Evolutionary conservation across 1,140 invertebrate species (phyloP).

Genomic region (Drosophila pallidifrons): DNA sequence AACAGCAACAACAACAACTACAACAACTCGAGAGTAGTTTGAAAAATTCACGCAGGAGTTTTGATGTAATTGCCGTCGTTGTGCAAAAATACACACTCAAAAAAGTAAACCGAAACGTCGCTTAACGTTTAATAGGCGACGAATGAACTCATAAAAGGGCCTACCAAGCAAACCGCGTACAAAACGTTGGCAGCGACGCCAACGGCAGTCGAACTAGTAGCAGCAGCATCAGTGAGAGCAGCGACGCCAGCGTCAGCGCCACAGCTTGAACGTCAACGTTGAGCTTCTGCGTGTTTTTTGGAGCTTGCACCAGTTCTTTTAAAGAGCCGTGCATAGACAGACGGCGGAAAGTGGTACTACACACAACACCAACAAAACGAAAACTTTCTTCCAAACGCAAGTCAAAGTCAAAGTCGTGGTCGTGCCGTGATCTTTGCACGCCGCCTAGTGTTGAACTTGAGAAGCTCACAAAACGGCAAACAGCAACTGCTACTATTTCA

Average conservation of each 20-base stretch:
- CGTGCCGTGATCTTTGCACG: constrained; percentile 58
- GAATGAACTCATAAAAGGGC: constrained; percentile 79
- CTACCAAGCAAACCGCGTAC: constrained; percentile 30
- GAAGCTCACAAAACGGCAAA: constrained; percentile 36
- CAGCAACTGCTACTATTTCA: constrained; percentile 76
- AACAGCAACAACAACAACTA: background rate
- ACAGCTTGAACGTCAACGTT: constrained; percentile 22
- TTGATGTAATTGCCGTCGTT: constrained; percentile 41
- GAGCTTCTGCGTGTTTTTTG: constrained; percentile 15
- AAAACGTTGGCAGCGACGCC: constrained; percentile 38
- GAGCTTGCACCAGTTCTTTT: constrained; percentile 45
- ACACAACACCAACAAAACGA: constrained; percentile 8
- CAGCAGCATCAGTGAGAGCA: constrained; percentile 31
- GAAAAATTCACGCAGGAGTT: constrained; percentile 23
- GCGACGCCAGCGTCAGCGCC: constrained; percentile 40
- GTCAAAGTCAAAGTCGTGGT: constrained; percentile 45
- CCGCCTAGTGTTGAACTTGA: constrained; percentile 62
- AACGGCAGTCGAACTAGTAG: constrained; percentile 10
- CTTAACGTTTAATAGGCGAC: constrained; percentile 67
- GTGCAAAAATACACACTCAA: background rate
- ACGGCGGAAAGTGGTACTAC: constrained; percentile 27
- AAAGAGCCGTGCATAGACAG: constrained; percentile 41
- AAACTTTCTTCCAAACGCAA: constrained; percentile 67
- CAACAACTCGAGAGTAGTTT: background rate
- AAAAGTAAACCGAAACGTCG: constrained; percentile 38